These are phyloP conservation scores for Sinocyclocheilus maitianheensis DNA, from an alignment of 2,113 vertebrate genomes.

Conservation along the genomic window DNA sequence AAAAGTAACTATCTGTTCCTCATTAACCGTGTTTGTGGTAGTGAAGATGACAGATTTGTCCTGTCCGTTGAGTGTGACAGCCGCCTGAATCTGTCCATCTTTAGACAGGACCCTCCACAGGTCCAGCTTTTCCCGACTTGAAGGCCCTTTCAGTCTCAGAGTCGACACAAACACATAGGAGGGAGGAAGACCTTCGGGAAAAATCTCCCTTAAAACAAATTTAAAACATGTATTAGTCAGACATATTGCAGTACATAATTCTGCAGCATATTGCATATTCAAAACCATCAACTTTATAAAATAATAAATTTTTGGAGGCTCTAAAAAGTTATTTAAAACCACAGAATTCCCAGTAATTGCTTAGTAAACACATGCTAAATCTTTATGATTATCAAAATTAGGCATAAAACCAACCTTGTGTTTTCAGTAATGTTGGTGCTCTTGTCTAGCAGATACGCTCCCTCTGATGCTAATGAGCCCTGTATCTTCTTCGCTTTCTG, in stretches of 20 bases:
- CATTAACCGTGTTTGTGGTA: constrained; percentile 62
- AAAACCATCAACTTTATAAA: background rate
- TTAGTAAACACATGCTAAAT: too few species aligned
- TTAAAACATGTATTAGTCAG: background rate
- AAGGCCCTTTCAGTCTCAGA: constrained; percentile 68
- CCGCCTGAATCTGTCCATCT: constrained; percentile 70
- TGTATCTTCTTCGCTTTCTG: too few species aligned
- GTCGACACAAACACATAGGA: constrained; percentile 81
- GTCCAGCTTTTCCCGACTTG: constrained; percentile 67
- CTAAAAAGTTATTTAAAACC: background rate
- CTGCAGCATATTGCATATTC: background rate
- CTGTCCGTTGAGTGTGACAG: constrained; percentile 72
- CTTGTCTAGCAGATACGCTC: too few species aligned
- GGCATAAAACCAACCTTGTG: too few species aligned
- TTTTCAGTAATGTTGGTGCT: too few species aligned
- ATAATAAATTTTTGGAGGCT: too few species aligned
- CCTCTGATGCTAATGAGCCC: too few species aligned
- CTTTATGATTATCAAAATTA: too few species aligned
- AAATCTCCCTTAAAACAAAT: constrained; percentile 71
- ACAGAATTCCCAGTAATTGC: too few species aligned
- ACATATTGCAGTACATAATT: too few species aligned
- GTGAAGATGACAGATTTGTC: constrained; percentile 71
- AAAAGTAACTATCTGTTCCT: constrained; percentile 68
- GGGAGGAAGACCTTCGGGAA: constrained; percentile 81
- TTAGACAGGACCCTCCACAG: constrained; percentile 78